These are phyloP conservation scores for Catotricha subobsoleta DNA, from an alignment of 2,888 invertebrate species.

Conservation along the genomic window DNA sequence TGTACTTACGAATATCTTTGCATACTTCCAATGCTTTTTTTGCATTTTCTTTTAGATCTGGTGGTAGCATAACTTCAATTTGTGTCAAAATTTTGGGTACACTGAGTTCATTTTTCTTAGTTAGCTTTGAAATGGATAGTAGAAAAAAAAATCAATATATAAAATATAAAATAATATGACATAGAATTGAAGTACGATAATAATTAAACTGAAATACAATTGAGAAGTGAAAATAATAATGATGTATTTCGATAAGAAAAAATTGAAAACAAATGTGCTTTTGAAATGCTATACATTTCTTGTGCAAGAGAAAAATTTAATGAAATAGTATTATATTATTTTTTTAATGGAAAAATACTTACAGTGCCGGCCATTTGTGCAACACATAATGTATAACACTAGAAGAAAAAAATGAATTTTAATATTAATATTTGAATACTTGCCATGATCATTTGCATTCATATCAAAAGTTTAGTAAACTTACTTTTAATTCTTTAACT, in stretches of 20 bases:
- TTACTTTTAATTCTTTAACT: slow-evolving; percentile 20
- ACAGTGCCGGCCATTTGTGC: slow-evolving; percentile 23
- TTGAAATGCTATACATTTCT: too few species aligned
- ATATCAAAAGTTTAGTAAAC: too few species aligned
- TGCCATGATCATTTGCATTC: too few species aligned
- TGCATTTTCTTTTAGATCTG: slow-evolving; percentile 18
- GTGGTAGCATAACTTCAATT: slow-evolving; percentile 22
- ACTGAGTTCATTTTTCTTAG: slow-evolving; percentile 23
- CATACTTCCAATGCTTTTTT: slow-evolving; percentile 17
- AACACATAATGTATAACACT: slow-evolving; percentile 25
- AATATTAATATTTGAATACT: too few species aligned
- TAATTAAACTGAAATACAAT: too few species aligned
- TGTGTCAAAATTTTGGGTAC: slow-evolving; percentile 20
- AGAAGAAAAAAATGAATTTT: slow-evolving; percentile 1
- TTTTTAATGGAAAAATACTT: slow-evolving; percentile 15
- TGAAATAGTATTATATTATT: too few species aligned
- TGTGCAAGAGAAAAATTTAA: too few species aligned
- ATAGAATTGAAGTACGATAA: too few species aligned
- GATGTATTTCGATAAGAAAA: too few species aligned
- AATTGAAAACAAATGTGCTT: too few species aligned
- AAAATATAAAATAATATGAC: not conserved
- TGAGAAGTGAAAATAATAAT: too few species aligned
- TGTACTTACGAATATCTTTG: slow-evolving; percentile 20
- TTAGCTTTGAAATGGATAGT: slow-evolving; percentile 14
- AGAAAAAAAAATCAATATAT: not conserved